Conservation (phyloP, 2,797 vertebrate genomes). For the Pangasius larnaudii region DNA sequence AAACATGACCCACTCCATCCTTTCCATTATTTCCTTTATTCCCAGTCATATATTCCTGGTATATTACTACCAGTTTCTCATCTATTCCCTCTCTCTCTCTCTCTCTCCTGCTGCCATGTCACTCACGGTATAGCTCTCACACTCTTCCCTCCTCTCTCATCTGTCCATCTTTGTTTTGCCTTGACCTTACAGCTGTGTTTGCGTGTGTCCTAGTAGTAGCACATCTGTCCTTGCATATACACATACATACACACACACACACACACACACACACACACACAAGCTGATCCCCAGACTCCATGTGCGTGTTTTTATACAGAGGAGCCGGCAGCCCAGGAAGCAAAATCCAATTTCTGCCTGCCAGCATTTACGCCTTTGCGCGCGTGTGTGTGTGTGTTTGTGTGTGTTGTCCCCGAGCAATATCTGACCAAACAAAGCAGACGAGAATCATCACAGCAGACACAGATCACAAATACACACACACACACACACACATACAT, state of each 20-base stretch:
- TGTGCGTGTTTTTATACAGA: conserved; percentile 16
- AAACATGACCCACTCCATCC: background rate
- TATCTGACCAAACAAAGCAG: conserved; percentile 48
- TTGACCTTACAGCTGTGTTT: conserved; percentile 24
- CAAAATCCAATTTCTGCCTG: conserved; percentile 60
- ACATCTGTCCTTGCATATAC: background rate
- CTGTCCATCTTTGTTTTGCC: conserved; percentile 25
- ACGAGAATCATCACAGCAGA: conserved; percentile 42
- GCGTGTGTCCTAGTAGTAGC: background rate
- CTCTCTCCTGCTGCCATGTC: background rate
- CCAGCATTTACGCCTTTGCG: conserved; percentile 47
- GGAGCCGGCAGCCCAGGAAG: conserved; percentile 28
- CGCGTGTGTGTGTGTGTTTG: conserved; percentile 1
- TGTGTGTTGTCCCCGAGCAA: conserved; percentile 46
- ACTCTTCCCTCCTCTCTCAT: background rate
- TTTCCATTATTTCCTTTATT: background rate
- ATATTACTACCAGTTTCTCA: background rate
- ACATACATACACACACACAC: background rate
- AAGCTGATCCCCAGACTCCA: conserved; percentile 3
- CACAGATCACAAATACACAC: conserved; percentile 26
- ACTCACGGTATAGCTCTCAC: background rate
- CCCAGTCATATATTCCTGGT: background rate
- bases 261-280: conserved; percentile 8
- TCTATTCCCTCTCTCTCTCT: background rate
- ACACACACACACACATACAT: conserved; percentile 9